Evolutionary conservation across 2,797 vertebrate species (phyloP).

Genomic region (Mionectes olivaceus): DNA sequence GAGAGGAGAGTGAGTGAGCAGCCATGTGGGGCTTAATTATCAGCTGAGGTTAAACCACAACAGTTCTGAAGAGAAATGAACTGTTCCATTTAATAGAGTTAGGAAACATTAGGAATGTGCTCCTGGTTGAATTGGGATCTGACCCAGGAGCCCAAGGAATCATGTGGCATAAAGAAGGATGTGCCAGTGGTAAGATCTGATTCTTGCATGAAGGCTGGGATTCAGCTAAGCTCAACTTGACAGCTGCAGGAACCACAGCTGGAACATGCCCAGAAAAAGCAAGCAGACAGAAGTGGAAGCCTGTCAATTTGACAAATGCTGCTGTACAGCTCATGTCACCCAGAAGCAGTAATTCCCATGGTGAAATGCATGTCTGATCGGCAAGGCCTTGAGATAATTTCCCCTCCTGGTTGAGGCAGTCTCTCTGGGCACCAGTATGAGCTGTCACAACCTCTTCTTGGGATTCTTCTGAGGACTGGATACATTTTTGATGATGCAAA

Average conservation of each 20-base stretch:
- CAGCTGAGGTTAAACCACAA: not conserved
- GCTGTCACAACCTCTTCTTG: fast-evolving
- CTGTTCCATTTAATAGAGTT: not conserved
- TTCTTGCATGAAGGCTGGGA: not conserved
- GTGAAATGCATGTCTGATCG: not conserved
- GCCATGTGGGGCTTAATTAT: not conserved
- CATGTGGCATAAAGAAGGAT: not conserved
- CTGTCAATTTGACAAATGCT: not conserved
- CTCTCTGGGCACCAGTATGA: not conserved
- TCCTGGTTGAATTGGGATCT: not conserved
- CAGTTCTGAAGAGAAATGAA: not conserved
- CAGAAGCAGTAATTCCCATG: not conserved
- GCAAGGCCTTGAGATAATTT: not conserved
- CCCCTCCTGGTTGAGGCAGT: not conserved
- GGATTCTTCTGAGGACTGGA: not conserved
- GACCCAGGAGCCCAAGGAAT: not conserved
- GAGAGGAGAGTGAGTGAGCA: not conserved
- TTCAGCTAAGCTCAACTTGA: not conserved
- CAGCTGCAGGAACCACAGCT: fast-evolving
- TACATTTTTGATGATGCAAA: not conserved
- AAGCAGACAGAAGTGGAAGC: not conserved
- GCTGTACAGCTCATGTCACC: not conserved
- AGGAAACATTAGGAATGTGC: not conserved
- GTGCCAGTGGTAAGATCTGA: not conserved
- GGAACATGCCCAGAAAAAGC: not conserved